These are phyloP conservation scores for Pseudoips prasinana DNA, from an alignment of 2,888 invertebrate species.

Conservation along the genomic window DNA sequence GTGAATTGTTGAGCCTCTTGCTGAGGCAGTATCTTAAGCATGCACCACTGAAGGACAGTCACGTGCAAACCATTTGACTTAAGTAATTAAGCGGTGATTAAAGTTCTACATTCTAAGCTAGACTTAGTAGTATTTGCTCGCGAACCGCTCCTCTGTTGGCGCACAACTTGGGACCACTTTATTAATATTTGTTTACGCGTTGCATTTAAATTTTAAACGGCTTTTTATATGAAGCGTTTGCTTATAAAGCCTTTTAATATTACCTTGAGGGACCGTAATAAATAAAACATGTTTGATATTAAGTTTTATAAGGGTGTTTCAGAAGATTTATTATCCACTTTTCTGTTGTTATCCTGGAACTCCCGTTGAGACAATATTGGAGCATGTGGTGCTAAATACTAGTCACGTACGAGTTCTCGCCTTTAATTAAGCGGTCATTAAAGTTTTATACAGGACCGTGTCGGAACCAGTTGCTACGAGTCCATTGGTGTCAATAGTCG, in stretches of 20 bases:
- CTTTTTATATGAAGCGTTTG: constrained; percentile 11
- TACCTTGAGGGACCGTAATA: constrained; percentile 17
- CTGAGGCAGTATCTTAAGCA: constrained; percentile 40
- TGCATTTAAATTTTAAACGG: constrained; percentile 9
- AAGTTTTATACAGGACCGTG: constrained; percentile 24
- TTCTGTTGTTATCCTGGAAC: constrained; percentile 21
- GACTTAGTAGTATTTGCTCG: constrained; percentile 41
- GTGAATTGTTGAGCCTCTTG: constrained; percentile 21
- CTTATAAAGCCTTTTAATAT: constrained; percentile 19
- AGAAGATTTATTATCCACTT: constrained; percentile 24
- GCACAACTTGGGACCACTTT: constrained; percentile 40
- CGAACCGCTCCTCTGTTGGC: constrained; percentile 31
- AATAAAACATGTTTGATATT: constrained; percentile 27
- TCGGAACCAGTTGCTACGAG: constrained; percentile 11
- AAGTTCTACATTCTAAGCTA: constrained; percentile 46
- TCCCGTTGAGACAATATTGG: constrained; percentile 23
- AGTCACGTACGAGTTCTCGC: constrained; percentile 23
- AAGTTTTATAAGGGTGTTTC: constrained; percentile 23
- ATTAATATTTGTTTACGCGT: constrained; percentile 21
- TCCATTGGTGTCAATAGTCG: constrained; percentile 8
- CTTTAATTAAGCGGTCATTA: constrained; percentile 32
- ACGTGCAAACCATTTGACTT: constrained; percentile 55
- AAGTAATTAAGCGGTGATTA: constrained; percentile 64
- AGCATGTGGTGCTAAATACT: constrained; percentile 19
- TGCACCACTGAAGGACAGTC: constrained; percentile 41